A percentile compares a stretch with the other conserved stretches of the same genome.
These are phyloP conservation scores for Furnarius figulus DNA, from an alignment of 2,113 vertebrate species.

Conservation along the genomic window DNA sequence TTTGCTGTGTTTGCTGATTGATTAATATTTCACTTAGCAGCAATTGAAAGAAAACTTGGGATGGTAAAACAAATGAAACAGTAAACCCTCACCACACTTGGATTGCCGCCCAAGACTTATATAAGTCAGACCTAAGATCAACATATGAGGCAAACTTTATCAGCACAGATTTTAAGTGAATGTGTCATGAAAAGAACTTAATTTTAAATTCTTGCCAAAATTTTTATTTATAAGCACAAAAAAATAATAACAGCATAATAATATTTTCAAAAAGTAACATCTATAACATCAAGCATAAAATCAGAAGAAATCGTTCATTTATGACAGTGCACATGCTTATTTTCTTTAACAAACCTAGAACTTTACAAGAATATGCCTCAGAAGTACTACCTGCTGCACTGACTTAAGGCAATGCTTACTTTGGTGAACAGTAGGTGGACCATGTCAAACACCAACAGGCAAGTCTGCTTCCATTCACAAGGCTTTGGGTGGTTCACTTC, in stretches of 20 bases:
- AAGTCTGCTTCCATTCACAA: neutral
- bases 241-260: neutral
- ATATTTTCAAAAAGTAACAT: neutral
- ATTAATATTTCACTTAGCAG: conserved; percentile 68
- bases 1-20: conserved; percentile 58
- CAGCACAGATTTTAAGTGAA: neutral
- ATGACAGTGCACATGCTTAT: neutral
- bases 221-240: neutral
- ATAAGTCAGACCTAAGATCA: neutral
- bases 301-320: neutral
- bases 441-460: neutral
- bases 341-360: neutral
- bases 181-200: neutral
- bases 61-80: conserved; percentile 29
- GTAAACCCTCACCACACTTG: neutral
- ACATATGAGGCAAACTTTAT: neutral
- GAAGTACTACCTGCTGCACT: neutral
- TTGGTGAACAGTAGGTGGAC: neutral
- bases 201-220: neutral
- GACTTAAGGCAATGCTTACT: neutral
- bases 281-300: neutral
- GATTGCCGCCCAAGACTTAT: neutral
- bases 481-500: neutral
- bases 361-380: neutral
- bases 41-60: conserved; percentile 30